phyloP scores from a whole-genome alignment of 1,140 invertebrate species.

The Alviniconcha marisindica region DNA sequence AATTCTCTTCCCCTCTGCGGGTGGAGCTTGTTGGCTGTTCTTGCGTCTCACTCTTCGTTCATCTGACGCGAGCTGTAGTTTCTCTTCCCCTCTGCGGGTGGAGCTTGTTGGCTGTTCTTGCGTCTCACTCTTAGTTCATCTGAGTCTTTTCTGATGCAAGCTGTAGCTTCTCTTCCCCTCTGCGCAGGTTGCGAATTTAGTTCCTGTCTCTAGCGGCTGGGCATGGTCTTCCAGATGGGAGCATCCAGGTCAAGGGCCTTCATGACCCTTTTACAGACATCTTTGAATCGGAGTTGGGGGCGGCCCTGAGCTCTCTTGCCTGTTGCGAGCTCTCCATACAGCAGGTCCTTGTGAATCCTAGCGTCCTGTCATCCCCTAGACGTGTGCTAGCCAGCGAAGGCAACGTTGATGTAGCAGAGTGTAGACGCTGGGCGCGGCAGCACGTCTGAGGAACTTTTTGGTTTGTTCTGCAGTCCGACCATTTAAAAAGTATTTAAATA shows the following conservation, averaged over 20 bases:
- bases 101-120: no score
- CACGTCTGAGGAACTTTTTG: not conserved
- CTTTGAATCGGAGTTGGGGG: constrained; percentile 16
- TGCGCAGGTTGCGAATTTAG: no score
- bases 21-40: no score
- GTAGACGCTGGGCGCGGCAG: not conserved
- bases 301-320: constrained; percentile 26
- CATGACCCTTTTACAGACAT: constrained; percentile 27
- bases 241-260: not conserved
- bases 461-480: no score
- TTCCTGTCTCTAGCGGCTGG: constrained; percentile 84
- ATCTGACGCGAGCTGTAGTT: no score
- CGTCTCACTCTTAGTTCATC: no score
- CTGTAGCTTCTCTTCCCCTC: no score
- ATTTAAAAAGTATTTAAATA: no score
- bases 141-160: no score
- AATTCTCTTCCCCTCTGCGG: no score
- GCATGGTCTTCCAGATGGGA: constrained; percentile 79
- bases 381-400: constrained; percentile 20
- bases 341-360: constrained; percentile 38
- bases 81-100: no score
- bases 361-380: constrained; percentile 41
- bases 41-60: no score
- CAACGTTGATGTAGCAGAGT: not conserved
- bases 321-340: constrained; percentile 37